Evolutionary conservation across 1,140 invertebrate species (phyloP).

Genomic region (Trialeurodes vaporariorum): DNA sequence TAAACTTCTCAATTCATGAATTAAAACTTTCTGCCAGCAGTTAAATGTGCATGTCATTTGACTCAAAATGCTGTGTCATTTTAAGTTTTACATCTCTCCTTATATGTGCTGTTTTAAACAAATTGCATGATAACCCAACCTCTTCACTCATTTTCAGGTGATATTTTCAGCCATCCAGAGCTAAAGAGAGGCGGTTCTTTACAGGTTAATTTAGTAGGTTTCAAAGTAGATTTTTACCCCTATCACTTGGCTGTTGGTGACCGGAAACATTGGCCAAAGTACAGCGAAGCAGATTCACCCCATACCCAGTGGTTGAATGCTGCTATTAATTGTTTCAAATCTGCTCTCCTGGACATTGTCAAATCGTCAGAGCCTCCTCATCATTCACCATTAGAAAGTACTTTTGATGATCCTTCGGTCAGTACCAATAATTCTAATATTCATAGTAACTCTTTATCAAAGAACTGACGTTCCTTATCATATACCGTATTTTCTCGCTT

Average conservation of each 20-base stretch:
- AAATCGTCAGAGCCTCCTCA: not conserved
- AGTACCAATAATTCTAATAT: no score
- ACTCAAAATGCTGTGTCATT: no score
- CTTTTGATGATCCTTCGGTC: no score
- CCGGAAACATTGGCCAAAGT: conserved; percentile 73
- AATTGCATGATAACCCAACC: not conserved
- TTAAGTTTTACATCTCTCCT: no score
- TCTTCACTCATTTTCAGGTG: conserved; percentile 42
- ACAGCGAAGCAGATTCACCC: conserved; percentile 50
- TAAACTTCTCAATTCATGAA: no score
- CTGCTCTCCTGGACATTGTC: not conserved
- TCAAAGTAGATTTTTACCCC: conserved; percentile 93
- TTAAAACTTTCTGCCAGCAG: no score
- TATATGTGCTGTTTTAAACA: no score
- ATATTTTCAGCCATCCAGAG: conserved; percentile 68
- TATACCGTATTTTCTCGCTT: no score
- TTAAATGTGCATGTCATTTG: no score
- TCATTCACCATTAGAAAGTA: not conserved
- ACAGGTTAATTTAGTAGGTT: conserved; percentile 76
- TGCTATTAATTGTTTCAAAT: not conserved
- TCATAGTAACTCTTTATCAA: no score
- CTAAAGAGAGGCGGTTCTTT: conserved; percentile 84
- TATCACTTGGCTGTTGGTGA: conserved; percentile 84
- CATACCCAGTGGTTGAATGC: conserved; percentile 50
- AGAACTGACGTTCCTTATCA: no score